Base-by-base conservation (phyloP, 2,888 invertebrate species). In the Eupithecia centaureata region DNA sequence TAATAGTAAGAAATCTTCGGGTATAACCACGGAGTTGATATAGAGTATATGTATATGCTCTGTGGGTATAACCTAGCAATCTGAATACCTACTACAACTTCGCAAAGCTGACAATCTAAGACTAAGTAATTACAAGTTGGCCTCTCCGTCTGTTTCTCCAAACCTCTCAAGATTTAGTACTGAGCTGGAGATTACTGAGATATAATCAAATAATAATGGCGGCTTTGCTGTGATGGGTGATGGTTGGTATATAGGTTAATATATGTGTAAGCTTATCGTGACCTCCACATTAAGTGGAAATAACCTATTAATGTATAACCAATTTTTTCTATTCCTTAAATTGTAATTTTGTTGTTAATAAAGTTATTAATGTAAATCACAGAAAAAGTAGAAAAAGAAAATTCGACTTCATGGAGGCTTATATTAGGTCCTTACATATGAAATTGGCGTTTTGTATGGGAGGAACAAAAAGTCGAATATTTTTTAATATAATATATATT, bases 161-260 rank as follows among this genome's bases (percentile, higher is more conserved):
- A 22, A 47, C 22, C 47, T 3, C 18, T 47, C 47, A 22, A 22
- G 47, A 47, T 47, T 42, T 42, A 10, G 47, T 22, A 47, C 47
- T 27, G 18, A 52, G 7, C 15, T 52, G 52, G 13, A 52, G 27
- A 56, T 60, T 56, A 73, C 65, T 65, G 63, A 70, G 74, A 73
- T 74, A 57, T 64, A 71, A 73, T 74, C 74, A 72, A 71, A 70
- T 76, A 73, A 75, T 76, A 71, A 65, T 33, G 63, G 61, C 70
- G 52, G 65, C 42, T 32, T 35, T 65, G 67, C 65, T 63, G 62
- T 54, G 28, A 62, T 25, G 22, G 28, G 61, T 64, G 52, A 74
- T 70, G 63, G 65, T n/a, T n/a, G n/a, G n/a, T n/a, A n/a, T n/a
- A n/a, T n/a, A n/a, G n/a, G n/a, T n/a, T n/a, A n/a, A n/a, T n/a